phyloP scores from a whole-genome alignment of 2,888 invertebrate species.

The Emmelina monodactyla region DNA sequence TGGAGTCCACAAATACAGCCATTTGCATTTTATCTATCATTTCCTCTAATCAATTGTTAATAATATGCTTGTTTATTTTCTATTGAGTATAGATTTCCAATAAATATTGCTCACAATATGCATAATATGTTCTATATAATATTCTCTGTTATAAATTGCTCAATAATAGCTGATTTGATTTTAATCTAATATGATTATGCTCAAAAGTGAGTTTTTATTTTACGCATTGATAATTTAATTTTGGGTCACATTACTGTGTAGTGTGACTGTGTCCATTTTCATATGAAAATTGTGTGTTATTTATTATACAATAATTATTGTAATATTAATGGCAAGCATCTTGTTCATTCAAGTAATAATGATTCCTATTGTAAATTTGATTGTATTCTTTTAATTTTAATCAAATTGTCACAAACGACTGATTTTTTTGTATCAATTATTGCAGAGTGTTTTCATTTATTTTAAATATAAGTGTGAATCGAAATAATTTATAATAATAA shows the following conservation, averaged over 20 bases:
- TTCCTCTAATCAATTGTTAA: neutral
- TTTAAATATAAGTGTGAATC: slow-evolving; percentile 62
- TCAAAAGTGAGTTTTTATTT: slow-evolving; percentile 52
- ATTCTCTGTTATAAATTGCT: slow-evolving; percentile 35
- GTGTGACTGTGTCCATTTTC: slow-evolving; percentile 40
- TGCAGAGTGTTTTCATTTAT: slow-evolving; percentile 60
- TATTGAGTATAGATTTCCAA: slow-evolving; percentile 1
- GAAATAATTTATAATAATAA: slow-evolving; percentile 61
- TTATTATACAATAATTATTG: neutral
- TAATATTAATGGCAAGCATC: slow-evolving; percentile 10
- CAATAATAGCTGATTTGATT: slow-evolving; percentile 46
- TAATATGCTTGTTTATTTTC: neutral
- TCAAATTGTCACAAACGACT: slow-evolving; percentile 61
- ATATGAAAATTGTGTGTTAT: slow-evolving; percentile 10
- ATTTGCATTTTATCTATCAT: no score
- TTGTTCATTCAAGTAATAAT: slow-evolving; percentile 23
- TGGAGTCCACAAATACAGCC: no score
- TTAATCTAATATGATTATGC: slow-evolving; percentile 50
- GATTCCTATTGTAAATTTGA: slow-evolving; percentile 63
- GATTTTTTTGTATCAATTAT: slow-evolving; percentile 62
- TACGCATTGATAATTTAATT: slow-evolving; percentile 15
- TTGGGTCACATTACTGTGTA: slow-evolving; percentile 19
- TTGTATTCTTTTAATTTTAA: slow-evolving; percentile 56
- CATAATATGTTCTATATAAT: neutral
- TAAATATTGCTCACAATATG: slow-evolving; percentile 27